Percentiles rank a stretch among this genome's conserved stretches.
These are phyloP conservation scores for Nanorana parkeri DNA, from an alignment of 2,113 vertebrate species.

Conservation along the genomic window DNA sequence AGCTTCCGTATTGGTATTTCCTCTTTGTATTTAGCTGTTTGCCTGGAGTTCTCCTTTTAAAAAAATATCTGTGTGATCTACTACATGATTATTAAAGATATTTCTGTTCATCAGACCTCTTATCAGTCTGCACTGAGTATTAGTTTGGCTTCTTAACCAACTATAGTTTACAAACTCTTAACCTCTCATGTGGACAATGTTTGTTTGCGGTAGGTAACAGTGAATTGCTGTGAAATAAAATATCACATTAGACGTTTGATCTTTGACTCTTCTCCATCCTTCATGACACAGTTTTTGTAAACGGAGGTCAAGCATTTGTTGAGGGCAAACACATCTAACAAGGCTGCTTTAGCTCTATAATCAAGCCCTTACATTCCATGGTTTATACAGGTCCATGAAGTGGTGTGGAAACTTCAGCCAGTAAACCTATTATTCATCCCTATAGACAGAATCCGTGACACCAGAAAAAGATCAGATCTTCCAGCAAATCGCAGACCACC, in stretches of 20 bases:
- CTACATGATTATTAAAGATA: too few species aligned
- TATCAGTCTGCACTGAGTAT: too few species aligned
- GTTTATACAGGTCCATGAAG: neutral
- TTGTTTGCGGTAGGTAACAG: slow-evolving; percentile 11
- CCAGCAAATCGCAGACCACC: neutral
- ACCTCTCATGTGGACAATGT: neutral
- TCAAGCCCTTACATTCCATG: slow-evolving; percentile 4
- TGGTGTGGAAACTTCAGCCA: neutral
- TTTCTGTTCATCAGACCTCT: too few species aligned
- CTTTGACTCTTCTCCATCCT: slow-evolving; percentile 42
- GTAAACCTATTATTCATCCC: neutral
- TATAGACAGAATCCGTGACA: neutral
- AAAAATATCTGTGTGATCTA: too few species aligned
- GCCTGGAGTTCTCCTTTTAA: too few species aligned
- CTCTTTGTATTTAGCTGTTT: too few species aligned
- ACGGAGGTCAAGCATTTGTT: slow-evolving; percentile 43
- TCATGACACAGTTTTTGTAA: slow-evolving; percentile 43
- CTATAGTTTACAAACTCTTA: neutral
- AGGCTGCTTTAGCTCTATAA: slow-evolving; percentile 3
- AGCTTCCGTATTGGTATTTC: too few species aligned
- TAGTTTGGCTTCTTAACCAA: too few species aligned
- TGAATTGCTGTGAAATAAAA: slow-evolving; percentile 11
- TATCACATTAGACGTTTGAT: slow-evolving; percentile 36
- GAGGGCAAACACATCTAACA: slow-evolving; percentile 26
- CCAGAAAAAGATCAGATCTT: neutral